These are phyloP conservation scores for Hypomecis punctinalis DNA, from an alignment of 2,888 invertebrate species.

Conservation along the genomic window DNA sequence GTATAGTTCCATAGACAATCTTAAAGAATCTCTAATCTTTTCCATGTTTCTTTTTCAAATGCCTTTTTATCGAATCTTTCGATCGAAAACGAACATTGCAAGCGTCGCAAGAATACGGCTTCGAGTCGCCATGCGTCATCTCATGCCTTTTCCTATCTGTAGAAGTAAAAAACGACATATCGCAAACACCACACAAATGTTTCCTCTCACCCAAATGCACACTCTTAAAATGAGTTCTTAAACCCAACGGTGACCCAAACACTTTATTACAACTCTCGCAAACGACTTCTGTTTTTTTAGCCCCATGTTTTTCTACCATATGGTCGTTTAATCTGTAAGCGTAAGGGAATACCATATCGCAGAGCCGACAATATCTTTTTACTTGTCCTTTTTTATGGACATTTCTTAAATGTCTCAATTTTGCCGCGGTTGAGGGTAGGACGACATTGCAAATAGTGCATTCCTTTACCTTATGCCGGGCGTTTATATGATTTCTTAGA, in stretches of 20 bases:
- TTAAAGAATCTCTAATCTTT: too few relatives aligned
- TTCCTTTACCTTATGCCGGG: slow-evolving; percentile 54
- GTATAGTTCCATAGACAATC: too few relatives aligned
- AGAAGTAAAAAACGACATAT: slow-evolving; percentile 58
- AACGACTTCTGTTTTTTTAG: slow-evolving; percentile 38
- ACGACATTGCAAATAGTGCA: slow-evolving; percentile 54
- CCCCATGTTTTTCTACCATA: slow-evolving; percentile 54
- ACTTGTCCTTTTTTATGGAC: slow-evolving; percentile 40
- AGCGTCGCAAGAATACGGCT: slow-evolving; percentile 53
- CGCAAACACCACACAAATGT: slow-evolving; percentile 52
- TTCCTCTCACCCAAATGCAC: slow-evolving; percentile 59
- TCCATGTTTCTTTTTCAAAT: slow-evolving; percentile 56
- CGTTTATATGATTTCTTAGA: slow-evolving; percentile 53
- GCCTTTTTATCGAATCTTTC: slow-evolving; percentile 59
- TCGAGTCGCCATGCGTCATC: slow-evolving; percentile 53
- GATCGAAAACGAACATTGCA: slow-evolving; percentile 59
- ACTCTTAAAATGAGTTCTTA: slow-evolving; percentile 51
- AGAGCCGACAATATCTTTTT: slow-evolving; percentile 44
- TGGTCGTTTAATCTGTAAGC: slow-evolving; percentile 51
- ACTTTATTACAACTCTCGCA: slow-evolving; percentile 59
- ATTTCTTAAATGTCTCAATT: slow-evolving; percentile 40
- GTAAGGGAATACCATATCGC: slow-evolving; percentile 53
- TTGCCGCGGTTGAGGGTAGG: slow-evolving; percentile 44
- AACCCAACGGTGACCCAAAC: slow-evolving; percentile 51
- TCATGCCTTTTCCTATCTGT: slow-evolving; percentile 59